Conservation (phyloP, 2,888 invertebrate species). For the Bedellia somnulentella region DNA sequence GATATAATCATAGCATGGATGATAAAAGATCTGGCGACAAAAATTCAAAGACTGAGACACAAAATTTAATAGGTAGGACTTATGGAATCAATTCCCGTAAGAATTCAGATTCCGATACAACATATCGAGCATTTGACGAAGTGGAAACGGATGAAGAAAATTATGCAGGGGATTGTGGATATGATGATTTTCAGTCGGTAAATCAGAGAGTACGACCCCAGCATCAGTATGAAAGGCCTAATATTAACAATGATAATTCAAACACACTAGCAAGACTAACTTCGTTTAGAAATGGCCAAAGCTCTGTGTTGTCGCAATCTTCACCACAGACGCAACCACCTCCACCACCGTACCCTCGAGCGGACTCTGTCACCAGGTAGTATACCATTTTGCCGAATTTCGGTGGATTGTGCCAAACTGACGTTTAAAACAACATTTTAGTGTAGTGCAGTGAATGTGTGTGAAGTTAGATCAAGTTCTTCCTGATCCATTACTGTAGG, state of each 20-base stretch:
- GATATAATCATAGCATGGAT: conserved; percentile 45
- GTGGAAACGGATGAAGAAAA: conserved; percentile 50
- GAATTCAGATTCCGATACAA: conserved; percentile 44
- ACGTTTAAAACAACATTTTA: conserved; percentile 38
- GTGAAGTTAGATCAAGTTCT: conserved; percentile 34
- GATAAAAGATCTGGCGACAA: conserved; percentile 35
- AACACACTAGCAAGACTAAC: conserved; percentile 40
- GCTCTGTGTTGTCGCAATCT: conserved; percentile 23
- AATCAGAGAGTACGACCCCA: conserved; percentile 32
- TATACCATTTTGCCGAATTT: conserved; percentile 55
- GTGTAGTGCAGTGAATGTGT: conserved; percentile 16
- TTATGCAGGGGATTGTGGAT: conserved; percentile 39
- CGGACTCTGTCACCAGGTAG: conserved; percentile 54
- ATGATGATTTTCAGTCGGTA: conserved; percentile 48
- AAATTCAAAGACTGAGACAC: conserved; percentile 32
- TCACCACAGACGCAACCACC: conserved; percentile 35
- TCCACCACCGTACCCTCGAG: conserved; percentile 39
- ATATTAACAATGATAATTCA: conserved; percentile 40
- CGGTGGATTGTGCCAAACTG: conserved; percentile 60
- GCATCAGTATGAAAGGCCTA: conserved; percentile 52
- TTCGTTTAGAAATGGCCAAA: conserved; percentile 42
- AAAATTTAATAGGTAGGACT: conserved; percentile 46
- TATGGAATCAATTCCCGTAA: conserved; percentile 44
- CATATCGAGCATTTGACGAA: conserved; percentile 45
- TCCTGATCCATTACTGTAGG: too few relatives aligned